Conservation (phyloP, 2,888 invertebrate species). For the Gerris lacustris region DNA sequence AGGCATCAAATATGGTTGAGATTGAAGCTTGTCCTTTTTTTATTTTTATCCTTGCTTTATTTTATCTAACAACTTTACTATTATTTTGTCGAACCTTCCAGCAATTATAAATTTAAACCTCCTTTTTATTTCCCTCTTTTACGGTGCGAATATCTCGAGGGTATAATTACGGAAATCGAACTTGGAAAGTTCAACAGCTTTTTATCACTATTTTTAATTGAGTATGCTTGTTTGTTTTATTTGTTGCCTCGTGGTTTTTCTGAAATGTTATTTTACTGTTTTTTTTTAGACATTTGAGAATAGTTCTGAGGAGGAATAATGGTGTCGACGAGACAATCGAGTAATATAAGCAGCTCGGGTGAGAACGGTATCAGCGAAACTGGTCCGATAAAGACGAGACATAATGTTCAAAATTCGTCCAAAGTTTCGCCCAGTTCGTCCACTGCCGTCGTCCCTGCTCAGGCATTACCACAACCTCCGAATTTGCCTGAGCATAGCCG, state of each 20-base stretch:
- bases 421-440: background rate
- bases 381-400: constrained; percentile 24
- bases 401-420: constrained; percentile 9
- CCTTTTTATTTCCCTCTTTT: background rate
- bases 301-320: constrained; percentile 15
- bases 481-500: background rate
- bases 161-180: constrained; percentile 3
- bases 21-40: background rate
- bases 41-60: background rate
- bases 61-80: background rate
- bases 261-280: too few relatives aligned
- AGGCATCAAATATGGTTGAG: constrained; percentile 10
- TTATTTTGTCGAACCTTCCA: background rate
- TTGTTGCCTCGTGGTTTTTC: background rate
- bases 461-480: constrained; percentile 10
- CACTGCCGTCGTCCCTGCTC: background rate
- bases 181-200: constrained; percentile 1
- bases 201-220: background rate
- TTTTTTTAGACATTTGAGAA: too few relatives aligned
- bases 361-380: constrained; percentile 17
- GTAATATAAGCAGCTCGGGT: constrained; percentile 39
- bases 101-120: background rate
- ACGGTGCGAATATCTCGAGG: background rate
- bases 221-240: background rate
- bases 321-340: constrained; percentile 52